Conservation (phyloP, 2,797 vertebrate species). For the Smutsia temminckii region DNA sequence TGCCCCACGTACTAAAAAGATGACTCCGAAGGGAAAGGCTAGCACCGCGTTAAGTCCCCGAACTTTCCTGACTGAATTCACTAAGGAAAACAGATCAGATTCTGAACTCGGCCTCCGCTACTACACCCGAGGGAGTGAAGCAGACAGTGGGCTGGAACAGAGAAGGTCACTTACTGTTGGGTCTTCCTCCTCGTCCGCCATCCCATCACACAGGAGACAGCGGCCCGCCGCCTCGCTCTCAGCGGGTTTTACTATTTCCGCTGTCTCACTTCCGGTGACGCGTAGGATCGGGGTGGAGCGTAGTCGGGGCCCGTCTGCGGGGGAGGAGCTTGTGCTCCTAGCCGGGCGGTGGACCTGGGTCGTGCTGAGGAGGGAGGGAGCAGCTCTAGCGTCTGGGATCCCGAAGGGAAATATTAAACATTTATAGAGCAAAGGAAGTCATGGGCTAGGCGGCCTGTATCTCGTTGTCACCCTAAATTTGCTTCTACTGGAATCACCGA, state of each 20-base stretch:
- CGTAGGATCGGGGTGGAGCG: not conserved
- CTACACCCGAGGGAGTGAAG: not conserved
- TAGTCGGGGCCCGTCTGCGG: accelerated
- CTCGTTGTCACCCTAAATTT: not conserved
- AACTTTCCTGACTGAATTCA: not conserved
- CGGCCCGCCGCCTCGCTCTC: accelerated
- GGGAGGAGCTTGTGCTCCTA: accelerated
- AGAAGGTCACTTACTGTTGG: slow-evolving; percentile 78
- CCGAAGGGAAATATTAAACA: not conserved
- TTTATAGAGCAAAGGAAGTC: not conserved
- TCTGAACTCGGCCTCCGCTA: not conserved
- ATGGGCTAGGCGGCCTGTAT: not conserved
- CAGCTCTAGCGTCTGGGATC: accelerated
- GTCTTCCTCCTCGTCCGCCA: slow-evolving; percentile 88
- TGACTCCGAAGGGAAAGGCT: not conserved
- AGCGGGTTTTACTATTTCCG: not conserved
- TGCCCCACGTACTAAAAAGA: not conserved
- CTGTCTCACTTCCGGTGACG: slow-evolving; percentile 57
- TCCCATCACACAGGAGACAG: accelerated
- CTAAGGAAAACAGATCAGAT: not conserved
- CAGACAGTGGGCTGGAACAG: not conserved
- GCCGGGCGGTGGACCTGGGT: accelerated
- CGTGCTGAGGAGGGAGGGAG: accelerated
- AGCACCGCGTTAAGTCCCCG: not conserved
- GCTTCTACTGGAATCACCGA: not conserved